Percentiles rank a stretch among this genome's conserved stretches.
Evolutionary conservation across 2,797 vertebrate species (phyloP).

Genomic region (Choloepus didactylus): DNA sequence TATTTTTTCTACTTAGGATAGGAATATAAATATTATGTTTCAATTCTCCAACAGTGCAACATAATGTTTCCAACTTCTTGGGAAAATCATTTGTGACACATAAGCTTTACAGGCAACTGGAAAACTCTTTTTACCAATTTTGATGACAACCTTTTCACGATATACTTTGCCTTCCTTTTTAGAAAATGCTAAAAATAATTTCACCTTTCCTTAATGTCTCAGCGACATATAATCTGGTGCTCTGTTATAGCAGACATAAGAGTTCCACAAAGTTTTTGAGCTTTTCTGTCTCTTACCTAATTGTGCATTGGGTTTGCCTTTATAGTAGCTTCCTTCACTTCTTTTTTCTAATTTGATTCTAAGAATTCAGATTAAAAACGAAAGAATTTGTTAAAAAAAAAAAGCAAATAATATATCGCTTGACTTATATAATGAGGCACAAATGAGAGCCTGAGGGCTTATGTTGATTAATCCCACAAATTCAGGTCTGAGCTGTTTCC

Average conservation of each 20-base stretch:
- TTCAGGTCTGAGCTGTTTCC: neutral
- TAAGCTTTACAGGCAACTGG: slow-evolving; percentile 5
- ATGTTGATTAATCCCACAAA: neutral
- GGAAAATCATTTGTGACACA: neutral
- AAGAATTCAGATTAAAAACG: neutral
- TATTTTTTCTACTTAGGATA: neutral
- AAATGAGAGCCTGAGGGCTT: neutral
- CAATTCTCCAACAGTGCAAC: neutral
- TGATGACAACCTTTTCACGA: slow-evolving; percentile 26
- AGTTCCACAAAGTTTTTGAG: neutral
- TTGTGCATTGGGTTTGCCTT: neutral
- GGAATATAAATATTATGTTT: neutral
- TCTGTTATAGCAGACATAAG: neutral
- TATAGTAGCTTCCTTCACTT: neutral
- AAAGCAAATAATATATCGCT: neutral
- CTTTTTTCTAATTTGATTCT: slow-evolving; percentile 22
- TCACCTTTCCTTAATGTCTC: neutral
- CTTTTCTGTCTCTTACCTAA: neutral
- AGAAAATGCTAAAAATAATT: slow-evolving; percentile 30
- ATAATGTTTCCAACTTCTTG: neutral
- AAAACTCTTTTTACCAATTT: neutral
- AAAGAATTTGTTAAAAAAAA: slow-evolving; percentile 18
- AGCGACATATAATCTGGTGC: neutral
- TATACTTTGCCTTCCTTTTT: neutral
- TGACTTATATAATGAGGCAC: neutral